Conservation (phyloP, 2,797 vertebrate genomes). For the Mus caroli region DNA sequence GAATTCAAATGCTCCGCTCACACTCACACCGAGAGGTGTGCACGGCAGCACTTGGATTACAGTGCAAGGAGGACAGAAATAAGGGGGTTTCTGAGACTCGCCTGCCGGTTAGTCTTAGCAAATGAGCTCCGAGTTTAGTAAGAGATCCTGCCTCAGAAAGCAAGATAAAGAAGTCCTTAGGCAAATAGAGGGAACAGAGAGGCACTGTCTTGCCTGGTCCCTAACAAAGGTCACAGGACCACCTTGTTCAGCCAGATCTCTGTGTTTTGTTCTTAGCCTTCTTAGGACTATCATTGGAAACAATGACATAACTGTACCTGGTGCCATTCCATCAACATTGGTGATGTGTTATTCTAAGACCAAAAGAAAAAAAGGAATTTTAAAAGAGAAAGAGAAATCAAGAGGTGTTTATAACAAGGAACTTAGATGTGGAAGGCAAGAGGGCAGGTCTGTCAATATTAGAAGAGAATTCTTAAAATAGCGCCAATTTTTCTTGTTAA, state of each 20-base stretch:
- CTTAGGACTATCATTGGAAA: background rate
- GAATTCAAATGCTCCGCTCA: background rate
- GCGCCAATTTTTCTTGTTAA: constrained; percentile 61
- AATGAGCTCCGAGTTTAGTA: no score
- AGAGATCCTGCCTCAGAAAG: background rate
- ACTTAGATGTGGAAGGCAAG: constrained; percentile 68
- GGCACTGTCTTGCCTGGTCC: background rate
- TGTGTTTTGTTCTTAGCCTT: background rate
- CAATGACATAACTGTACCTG: background rate
- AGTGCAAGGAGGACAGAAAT: background rate
- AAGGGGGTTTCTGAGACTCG: no score
- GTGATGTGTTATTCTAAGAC: constrained; percentile 28
- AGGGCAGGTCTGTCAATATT: constrained; percentile 69
- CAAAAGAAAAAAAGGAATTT: constrained; percentile 26
- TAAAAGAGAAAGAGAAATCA: constrained; percentile 59
- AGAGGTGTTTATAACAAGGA: constrained; percentile 76
- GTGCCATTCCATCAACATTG: background rate
- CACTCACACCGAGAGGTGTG: background rate
- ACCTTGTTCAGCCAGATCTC: background rate
- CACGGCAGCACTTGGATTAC: background rate
- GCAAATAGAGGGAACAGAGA: background rate
- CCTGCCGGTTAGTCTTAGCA: background rate
- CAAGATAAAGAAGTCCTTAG: background rate
- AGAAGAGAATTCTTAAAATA: constrained; percentile 77
- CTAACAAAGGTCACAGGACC: background rate